Evolutionary conservation across 2,113 vertebrate species (phyloP).

Genomic region (Callipepla squamata): DNA sequence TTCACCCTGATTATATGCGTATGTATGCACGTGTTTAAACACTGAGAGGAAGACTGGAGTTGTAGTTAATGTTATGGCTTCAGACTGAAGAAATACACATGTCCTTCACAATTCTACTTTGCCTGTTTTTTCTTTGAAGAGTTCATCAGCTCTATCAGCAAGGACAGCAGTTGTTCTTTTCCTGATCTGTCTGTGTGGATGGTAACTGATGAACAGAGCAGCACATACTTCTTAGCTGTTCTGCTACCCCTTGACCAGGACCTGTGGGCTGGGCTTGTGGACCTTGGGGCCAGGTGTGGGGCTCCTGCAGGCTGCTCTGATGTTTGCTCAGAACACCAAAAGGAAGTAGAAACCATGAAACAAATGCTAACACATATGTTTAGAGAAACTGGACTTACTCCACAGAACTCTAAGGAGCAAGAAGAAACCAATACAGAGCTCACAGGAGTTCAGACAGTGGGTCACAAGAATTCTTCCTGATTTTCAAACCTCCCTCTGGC

Average conservation of each 20-base stretch:
- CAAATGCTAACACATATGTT: not conserved
- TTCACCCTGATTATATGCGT: not conserved
- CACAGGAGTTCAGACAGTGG: not conserved
- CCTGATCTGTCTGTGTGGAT: not conserved
- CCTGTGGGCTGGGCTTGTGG: not conserved
- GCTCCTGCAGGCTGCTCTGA: not conserved
- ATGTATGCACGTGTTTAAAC: not conserved
- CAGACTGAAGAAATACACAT: not conserved
- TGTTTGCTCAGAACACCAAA: not conserved
- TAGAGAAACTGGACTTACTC: not conserved
- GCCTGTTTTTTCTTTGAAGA: not conserved
- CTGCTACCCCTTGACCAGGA: not conserved
- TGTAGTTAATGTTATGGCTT: not conserved
- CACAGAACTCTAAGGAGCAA: not conserved
- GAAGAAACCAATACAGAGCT: not conserved
- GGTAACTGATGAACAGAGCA: not conserved
- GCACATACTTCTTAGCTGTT: not conserved
- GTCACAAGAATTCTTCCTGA: not conserved
- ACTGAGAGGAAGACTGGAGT: not conserved
- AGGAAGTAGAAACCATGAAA: not conserved
- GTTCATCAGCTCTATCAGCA: not conserved
- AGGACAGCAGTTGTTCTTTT: not conserved
- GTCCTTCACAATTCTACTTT: not conserved
- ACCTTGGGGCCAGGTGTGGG: not conserved
- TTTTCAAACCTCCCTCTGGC: not conserved